Evolutionary conservation across 2,888 invertebrate genomes (phyloP).

Genomic region (Brassicogethes aeneus): DNA sequence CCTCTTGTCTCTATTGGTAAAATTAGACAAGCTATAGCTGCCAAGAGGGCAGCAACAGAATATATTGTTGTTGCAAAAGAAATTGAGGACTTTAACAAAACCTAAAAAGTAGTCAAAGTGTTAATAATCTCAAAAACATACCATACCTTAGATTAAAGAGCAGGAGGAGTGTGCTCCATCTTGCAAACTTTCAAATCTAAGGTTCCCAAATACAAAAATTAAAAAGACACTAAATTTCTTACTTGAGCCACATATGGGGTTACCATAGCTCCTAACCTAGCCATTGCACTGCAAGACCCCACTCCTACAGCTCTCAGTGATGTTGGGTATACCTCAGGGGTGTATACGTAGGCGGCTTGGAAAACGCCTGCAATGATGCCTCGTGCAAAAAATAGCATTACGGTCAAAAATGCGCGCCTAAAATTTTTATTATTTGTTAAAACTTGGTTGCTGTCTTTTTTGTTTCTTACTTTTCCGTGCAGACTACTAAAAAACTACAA

Average conservation of each 20-base stretch:
- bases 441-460: constrained; percentile 1
- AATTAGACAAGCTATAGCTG: constrained; percentile 66
- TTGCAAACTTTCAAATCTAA: not conserved
- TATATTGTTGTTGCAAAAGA: constrained; percentile 68
- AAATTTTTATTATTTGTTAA: constrained; percentile 8
- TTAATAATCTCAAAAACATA: constrained; percentile 4
- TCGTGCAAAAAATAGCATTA: constrained; percentile 78
- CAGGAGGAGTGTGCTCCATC: not conserved
- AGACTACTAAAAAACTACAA: constrained; percentile 64
- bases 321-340: constrained; percentile 91
- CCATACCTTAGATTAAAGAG: not conserved
- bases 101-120: constrained; percentile 43
- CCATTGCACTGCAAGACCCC: constrained; percentile 87
- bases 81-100: constrained; percentile 65
- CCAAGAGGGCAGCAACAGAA: constrained; percentile 63
- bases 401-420: constrained; percentile 68
- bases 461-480: constrained; percentile 55
- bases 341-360: constrained; percentile 93
- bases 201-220: too few relatives aligned
- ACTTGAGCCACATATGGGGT: constrained; percentile 94
- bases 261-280: constrained; percentile 85
- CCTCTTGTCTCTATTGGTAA: constrained; percentile 81
- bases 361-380: constrained; percentile 91
- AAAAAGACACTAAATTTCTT: constrained; percentile 12
- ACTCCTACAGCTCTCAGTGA: constrained; percentile 82